Evolutionary conservation across 2,797 vertebrate genomes (phyloP).

Genomic region (Peromyscus melanophrys): DNA sequence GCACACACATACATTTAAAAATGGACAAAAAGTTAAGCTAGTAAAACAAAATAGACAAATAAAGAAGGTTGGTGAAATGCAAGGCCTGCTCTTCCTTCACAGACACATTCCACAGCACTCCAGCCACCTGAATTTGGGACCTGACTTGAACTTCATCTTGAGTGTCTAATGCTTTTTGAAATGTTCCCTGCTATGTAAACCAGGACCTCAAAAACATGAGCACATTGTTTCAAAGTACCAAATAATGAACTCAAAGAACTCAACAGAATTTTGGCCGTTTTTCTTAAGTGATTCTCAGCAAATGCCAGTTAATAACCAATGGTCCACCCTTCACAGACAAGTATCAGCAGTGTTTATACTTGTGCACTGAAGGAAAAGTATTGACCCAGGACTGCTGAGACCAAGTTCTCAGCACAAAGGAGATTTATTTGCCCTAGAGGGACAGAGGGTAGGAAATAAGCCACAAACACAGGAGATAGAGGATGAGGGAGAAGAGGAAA

Average conservation of each 20-base stretch:
- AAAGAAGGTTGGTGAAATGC: fast-evolving
- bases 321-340: fast-evolving
- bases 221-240: not conserved
- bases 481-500: not conserved
- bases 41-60: not conserved
- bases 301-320: not conserved
- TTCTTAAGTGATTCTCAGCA: not conserved
- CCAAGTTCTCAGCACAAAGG: not conserved
- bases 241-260: not conserved
- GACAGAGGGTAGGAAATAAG: not conserved
- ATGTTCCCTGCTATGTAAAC: not conserved
- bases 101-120: not conserved
- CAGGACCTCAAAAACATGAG: not conserved
- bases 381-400: not conserved
- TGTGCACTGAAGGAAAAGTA: not conserved
- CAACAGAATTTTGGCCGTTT: not conserved
- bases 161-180: not conserved
- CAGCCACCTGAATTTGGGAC: not conserved
- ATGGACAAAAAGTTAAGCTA: not conserved
- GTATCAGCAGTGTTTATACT: not conserved
- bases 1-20: not conserved
- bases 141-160: not conserved
- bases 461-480: not conserved
- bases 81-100: not conserved
- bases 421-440: not conserved